Conservation (phyloP, 2,888 invertebrate species). For the Acanthopleura granulata region DNA sequence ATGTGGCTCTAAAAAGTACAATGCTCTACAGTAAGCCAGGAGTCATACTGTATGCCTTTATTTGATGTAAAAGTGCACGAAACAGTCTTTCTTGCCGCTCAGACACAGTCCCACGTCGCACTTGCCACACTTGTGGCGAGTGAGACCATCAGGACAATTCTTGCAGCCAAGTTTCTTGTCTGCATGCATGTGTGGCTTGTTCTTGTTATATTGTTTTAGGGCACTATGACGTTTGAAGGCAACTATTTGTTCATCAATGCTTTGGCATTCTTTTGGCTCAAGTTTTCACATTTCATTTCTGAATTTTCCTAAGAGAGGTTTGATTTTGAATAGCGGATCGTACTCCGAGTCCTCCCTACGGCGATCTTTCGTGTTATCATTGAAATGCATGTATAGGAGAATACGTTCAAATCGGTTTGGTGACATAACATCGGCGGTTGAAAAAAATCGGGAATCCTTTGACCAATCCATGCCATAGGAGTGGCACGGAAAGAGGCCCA, state of each 20-base stretch:
- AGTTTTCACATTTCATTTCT: slow-evolving; percentile 25
- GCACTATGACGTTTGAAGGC: slow-evolving; percentile 29
- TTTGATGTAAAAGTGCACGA: too few species aligned
- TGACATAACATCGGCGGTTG: slow-evolving; percentile 23
- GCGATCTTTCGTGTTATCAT: slow-evolving; percentile 29
- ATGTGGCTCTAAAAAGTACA: too few species aligned
- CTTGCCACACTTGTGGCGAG: too few species aligned
- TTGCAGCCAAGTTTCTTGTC: too few species aligned
- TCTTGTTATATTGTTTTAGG: slow-evolving; percentile 33
- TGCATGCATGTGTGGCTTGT: too few species aligned
- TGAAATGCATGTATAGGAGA: slow-evolving; percentile 33
- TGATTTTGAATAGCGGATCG: slow-evolving; percentile 33
- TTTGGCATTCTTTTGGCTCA: slow-evolving; percentile 23
- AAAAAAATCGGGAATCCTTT: background rate
- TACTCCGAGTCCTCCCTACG: slow-evolving; percentile 22
- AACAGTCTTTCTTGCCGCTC: too few species aligned
- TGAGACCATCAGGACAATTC: too few species aligned
- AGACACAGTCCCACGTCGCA: too few species aligned
- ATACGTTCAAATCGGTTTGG: slow-evolving; percentile 27
- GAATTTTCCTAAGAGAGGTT: slow-evolving; percentile 30
- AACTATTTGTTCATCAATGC: slow-evolving; percentile 35
- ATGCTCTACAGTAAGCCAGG: too few species aligned
- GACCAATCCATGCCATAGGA: slow-evolving; percentile 23
- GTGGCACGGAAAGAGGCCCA: slow-evolving; percentile 24
- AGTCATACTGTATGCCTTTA: too few species aligned